These are phyloP conservation scores for Xiphorhynchus erythropygius DNA, from an alignment of 2,797 vertebrate genomes.

Conservation along the genomic window DNA sequence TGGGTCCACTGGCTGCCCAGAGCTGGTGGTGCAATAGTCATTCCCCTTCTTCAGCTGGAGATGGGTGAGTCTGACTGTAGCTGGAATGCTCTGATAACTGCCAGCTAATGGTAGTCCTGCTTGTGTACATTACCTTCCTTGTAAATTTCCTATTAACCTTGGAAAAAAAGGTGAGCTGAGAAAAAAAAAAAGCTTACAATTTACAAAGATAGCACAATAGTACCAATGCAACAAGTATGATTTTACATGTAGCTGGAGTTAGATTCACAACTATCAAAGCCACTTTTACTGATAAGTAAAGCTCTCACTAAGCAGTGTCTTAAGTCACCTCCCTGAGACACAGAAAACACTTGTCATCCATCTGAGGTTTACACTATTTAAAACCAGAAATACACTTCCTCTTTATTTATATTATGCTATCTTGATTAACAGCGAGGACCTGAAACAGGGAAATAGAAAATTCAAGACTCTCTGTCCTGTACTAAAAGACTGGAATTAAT, in stretches of 20 bases:
- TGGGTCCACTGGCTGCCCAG: not conserved
- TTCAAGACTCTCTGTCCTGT: not conserved
- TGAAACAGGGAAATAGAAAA: not conserved
- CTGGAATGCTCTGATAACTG: not conserved
- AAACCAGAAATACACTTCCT: not conserved
- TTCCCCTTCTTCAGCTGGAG: not conserved
- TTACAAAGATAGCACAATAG: not conserved
- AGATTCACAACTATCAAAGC: not conserved
- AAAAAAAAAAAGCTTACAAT: not conserved
- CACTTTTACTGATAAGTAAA: not conserved
- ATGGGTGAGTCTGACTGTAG: not conserved
- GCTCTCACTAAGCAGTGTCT: not conserved
- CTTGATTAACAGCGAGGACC: not conserved
- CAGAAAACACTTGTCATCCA: not conserved
- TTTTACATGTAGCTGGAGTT: not conserved
- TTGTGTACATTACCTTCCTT: not conserved
- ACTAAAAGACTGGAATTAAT: not conserved
- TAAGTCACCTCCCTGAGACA: not conserved
- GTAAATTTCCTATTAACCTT: not conserved
- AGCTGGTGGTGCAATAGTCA: not conserved
- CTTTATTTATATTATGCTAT: not conserved
- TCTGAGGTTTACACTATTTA: not conserved
- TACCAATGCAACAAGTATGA: not conserved
- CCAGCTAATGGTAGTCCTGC: not conserved
- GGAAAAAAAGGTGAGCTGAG: not conserved